Percentiles rank a stretch among this genome's conserved stretches.
These are phyloP conservation scores for Scleropages formosus DNA, from an alignment of 2,797 vertebrate species.

Conservation along the genomic window DNA sequence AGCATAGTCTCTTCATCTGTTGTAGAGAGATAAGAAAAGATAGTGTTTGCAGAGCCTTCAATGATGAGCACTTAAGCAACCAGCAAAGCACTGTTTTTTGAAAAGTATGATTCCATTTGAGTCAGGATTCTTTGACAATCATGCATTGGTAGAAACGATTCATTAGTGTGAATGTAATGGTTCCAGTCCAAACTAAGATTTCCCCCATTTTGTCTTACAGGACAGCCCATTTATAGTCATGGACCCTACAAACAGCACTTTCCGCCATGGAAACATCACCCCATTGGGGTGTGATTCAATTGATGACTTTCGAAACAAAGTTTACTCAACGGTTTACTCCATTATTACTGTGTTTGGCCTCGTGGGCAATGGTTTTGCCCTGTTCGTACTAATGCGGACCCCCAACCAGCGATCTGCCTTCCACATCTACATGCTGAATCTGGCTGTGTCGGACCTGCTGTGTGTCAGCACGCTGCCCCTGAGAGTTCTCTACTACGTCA, in stretches of 20 bases:
- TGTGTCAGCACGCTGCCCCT: conserved; percentile 87
- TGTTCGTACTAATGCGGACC: conserved; percentile 77
- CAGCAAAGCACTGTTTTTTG: background rate
- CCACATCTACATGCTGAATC: conserved; percentile 90
- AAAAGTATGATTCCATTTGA: background rate
- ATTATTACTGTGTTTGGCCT: conserved; percentile 83
- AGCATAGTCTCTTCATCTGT: background rate
- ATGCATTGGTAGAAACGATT: too few relatives aligned
- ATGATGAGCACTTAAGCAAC: background rate
- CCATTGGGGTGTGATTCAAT: conserved; percentile 53
- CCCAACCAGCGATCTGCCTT: conserved; percentile 77
- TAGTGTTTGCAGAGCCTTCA: background rate
- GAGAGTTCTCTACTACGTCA: conserved; percentile 81
- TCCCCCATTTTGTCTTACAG: conserved; percentile 17
- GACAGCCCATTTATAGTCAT: background rate
- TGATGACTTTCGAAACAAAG: conserved; percentile 86
- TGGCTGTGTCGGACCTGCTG: conserved; percentile 85
- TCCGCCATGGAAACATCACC: background rate
- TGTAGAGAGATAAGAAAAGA: conserved; percentile 7
- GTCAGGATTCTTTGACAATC: too few relatives aligned
- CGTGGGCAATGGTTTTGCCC: conserved; percentile 80
- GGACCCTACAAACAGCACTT: background rate
- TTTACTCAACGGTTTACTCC: conserved; percentile 86
- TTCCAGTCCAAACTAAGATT: conserved; percentile 3
- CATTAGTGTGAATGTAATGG: background rate